Evolutionary conservation across 2,113 vertebrate genomes (phyloP).

Genomic region (Carettochelys insculpta): DNA sequence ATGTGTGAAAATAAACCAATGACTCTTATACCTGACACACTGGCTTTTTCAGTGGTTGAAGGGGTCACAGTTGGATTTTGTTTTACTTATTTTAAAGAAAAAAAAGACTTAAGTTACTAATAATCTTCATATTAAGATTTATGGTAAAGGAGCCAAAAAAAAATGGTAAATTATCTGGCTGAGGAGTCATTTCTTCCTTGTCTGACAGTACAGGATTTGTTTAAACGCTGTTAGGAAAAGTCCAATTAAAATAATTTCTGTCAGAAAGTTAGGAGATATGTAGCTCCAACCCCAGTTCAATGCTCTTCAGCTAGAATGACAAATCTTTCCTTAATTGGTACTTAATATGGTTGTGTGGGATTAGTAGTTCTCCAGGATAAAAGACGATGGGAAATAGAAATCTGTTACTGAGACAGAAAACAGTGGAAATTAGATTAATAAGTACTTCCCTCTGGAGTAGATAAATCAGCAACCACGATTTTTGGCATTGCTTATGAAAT

Average conservation of each 20-base stretch:
- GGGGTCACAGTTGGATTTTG: slow-evolving; percentile 64
- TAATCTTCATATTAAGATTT: slow-evolving; percentile 77
- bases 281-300: slow-evolving; percentile 50
- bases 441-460: slow-evolving; percentile 57
- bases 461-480: slow-evolving; percentile 67
- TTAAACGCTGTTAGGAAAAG: slow-evolving; percentile 74
- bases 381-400: slow-evolving; percentile 67
- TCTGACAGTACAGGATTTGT: slow-evolving; percentile 68
- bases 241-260: slow-evolving; percentile 82
- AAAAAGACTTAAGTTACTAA: slow-evolving; percentile 65
- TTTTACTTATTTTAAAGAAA: too few species aligned
- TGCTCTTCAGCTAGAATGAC: slow-evolving; percentile 66
- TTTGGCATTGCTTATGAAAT: slow-evolving; percentile 73
- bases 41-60: slow-evolving; percentile 54
- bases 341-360: slow-evolving; percentile 68
- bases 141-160: slow-evolving; percentile 75
- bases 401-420: slow-evolving; percentile 60
- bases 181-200: slow-evolving; percentile 76
- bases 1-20: slow-evolving; percentile 69
- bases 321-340: slow-evolving; percentile 68
- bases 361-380: slow-evolving; percentile 68
- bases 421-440: slow-evolving; percentile 64
- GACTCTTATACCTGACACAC: slow-evolving; percentile 56
- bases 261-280: slow-evolving; percentile 71
- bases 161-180: slow-evolving; percentile 78